A percentile compares a stretch with the other conserved stretches of the same genome.
phyloP scores from a whole-genome alignment of 2,113 vertebrate genomes.

The Percina caprodes region DNA sequence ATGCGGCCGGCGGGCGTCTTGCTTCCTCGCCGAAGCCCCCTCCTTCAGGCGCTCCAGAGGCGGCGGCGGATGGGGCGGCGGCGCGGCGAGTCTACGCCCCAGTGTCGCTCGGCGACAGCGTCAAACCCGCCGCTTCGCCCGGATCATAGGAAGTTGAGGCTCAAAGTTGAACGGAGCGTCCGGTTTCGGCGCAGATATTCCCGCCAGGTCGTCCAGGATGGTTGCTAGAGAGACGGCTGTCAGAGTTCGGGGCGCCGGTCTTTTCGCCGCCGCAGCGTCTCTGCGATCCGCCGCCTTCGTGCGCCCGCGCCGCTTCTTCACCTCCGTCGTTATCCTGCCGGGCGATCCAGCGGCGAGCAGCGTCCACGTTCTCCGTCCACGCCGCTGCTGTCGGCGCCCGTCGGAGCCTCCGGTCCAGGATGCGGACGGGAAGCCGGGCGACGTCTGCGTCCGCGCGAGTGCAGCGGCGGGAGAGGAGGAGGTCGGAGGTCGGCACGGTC shows the following conservation, averaged over 20 bases:
- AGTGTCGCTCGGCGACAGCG: not conserved
- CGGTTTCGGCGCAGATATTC: not conserved
- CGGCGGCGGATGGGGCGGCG: not conserved
- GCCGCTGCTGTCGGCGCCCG: conserved; percentile 25
- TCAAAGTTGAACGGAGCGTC: not conserved
- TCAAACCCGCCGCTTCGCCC: not conserved
- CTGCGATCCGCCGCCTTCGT: too few species aligned
- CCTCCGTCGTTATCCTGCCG: not conserved
- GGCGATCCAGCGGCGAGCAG: accelerated
- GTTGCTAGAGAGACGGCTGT: conserved; percentile 50
- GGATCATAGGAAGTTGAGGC: not conserved
- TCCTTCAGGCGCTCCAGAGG: conserved; percentile 11
- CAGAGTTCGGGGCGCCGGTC: not conserved
- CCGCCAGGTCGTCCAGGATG: conserved; percentile 61
- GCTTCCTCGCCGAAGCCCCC: not conserved
- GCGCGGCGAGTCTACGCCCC: not conserved
- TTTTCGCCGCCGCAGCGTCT: not conserved
- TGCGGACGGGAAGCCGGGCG: conserved; percentile 60
- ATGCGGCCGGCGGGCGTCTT: not conserved
- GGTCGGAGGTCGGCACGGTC: conserved; percentile 68
- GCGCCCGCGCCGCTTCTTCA: too few species aligned
- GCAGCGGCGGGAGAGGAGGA: conserved; percentile 46
- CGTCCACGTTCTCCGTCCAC: conserved; percentile 55
- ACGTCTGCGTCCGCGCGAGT: conserved; percentile 19
- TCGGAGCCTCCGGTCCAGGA: conserved; percentile 44